These are phyloP conservation scores for Drosophila lowei DNA, from an alignment of 1,140 invertebrate genomes.

Conservation along the genomic window DNA sequence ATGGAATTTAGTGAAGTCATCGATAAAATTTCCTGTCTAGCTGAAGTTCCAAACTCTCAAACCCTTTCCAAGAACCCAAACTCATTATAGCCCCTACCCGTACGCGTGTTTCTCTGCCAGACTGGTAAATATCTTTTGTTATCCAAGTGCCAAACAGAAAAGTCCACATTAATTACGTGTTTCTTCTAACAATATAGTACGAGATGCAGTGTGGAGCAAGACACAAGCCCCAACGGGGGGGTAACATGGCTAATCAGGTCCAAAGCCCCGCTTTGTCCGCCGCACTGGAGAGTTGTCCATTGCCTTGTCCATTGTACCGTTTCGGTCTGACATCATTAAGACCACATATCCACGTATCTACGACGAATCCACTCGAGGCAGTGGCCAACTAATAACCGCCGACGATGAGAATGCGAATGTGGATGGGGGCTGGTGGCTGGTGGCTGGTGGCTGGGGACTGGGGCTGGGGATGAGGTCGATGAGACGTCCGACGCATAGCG, in stretches of 20 bases:
- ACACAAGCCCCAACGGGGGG: conserved; percentile 4
- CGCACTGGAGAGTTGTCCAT: conserved; percentile 35
- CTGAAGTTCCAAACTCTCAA: too few relatives aligned
- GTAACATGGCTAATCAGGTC: background rate
- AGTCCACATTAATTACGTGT: conserved; percentile 68
- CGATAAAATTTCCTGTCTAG: too few relatives aligned
- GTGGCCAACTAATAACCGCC: conserved; percentile 67
- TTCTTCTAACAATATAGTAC: conserved; percentile 38
- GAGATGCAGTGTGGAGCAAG: conserved; percentile 24
- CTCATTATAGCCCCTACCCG: background rate
- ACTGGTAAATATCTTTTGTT: conserved; percentile 47
- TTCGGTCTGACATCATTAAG: conserved; percentile 71
- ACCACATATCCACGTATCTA: conserved; percentile 64
- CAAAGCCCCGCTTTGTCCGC: conserved; percentile 29
- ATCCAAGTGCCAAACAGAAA: conserved; percentile 41
- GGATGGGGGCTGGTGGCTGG: too few relatives aligned
- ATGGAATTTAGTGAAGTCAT: too few relatives aligned
- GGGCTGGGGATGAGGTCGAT: conserved; percentile 6
- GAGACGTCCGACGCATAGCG: conserved; percentile 63
- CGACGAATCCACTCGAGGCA: conserved; percentile 45
- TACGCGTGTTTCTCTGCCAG: background rate
- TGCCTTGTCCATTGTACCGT: conserved; percentile 62
- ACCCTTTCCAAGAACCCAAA: background rate
- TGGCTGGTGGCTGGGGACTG: too few relatives aligned
- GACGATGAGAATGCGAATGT: conserved; percentile 14